Percentiles rank a stretch among this genome's conserved stretches.
phyloP scores from a whole-genome alignment of 2,113 vertebrate species.

The Pipa parva region DNA sequence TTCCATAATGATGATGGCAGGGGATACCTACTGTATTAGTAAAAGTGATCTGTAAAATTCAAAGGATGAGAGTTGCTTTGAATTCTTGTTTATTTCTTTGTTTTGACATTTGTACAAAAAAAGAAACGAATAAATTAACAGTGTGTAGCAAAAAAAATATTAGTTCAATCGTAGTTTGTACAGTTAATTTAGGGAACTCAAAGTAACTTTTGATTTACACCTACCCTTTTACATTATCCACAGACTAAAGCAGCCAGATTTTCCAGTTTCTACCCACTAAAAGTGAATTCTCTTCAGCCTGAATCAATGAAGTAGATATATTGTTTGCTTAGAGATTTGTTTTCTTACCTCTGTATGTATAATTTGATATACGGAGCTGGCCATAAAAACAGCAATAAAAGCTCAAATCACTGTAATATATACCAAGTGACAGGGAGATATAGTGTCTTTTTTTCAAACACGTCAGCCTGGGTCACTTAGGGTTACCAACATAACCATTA shows the following conservation, averaged over 20 bases:
- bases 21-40: too few species aligned
- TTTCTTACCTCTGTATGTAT: background rate
- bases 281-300: background rate
- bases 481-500: too few species aligned
- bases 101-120: too few species aligned
- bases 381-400: background rate
- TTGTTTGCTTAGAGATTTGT: constrained; percentile 1
- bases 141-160: background rate
- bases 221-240: background rate
- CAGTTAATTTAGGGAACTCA: background rate
- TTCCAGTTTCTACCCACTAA: background rate
- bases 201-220: background rate
- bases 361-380: background rate
- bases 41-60: too few species aligned
- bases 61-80: too few species aligned
- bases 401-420: too few species aligned
- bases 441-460: too few species aligned
- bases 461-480: too few species aligned
- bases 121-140: too few species aligned
- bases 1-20: too few species aligned
- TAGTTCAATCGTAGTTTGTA: background rate
- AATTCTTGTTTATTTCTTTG: too few species aligned
- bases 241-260: background rate
- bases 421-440: too few species aligned
- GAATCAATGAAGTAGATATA: background rate